Evolutionary conservation across 2,888 invertebrate genomes (phyloP), one percentile per base, ranked within the genome.

Genomic region (Apodemia zela): DNA sequence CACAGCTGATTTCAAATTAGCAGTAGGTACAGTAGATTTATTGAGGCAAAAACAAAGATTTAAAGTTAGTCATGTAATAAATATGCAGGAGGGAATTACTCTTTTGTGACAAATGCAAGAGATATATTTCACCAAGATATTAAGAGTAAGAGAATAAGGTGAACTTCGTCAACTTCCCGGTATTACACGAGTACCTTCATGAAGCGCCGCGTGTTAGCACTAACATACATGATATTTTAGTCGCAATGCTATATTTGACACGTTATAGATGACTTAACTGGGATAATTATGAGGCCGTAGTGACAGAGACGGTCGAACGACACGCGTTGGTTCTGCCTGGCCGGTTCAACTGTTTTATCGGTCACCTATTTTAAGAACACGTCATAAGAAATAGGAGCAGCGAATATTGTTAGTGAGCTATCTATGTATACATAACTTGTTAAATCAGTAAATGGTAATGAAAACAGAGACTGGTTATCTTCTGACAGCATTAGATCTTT

Each of bases 341-440:
- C 13, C 51, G 51, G 13, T 21, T 54, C 21, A 54, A 54, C 51
- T 21, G 51, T 21, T 54, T 54, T 54, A 54, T 54, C 51, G 51
- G 51, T 54, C 25, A 54, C 13, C 51, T 54, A 54, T 54, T 54
- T 54, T 21, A 25, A 54, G 51, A 25, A 5, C 51, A 51, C 11
- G 18, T 15, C 54, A 54, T 54, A 25, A 25, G 25, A 54, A 54
- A 25, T 54, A 54, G 54, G 18, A 54, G 54, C 45, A 45, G n/a
- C 45, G 5, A 45, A 45, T 45, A 45, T 8, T 15, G 3, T 15
- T 42, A 15, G 3, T 15, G 8, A 0, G 11, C 8, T 42, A 15
- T 42, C 1, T 42, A 11, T 15, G 4, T 42, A 15, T 42, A 15
- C 6, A 45, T 6, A n/a, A 45, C 5, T 3, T n/a, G 2, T 45